These are phyloP conservation scores for Cavia aperea DNA, from an alignment of 2,113 vertebrate species.

Conservation along the genomic window DNA sequence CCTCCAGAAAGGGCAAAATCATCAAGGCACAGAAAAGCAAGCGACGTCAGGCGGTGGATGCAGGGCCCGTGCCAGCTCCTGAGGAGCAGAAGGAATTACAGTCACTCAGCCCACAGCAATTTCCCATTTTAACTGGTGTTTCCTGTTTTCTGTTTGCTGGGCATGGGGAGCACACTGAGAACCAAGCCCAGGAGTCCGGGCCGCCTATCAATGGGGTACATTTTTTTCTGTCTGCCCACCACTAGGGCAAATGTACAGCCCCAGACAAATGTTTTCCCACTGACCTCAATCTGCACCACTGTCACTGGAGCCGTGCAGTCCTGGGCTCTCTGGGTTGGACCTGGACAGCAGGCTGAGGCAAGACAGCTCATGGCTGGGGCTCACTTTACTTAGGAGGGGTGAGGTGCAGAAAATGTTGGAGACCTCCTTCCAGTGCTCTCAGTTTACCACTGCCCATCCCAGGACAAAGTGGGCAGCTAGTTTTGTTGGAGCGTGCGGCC, in stretches of 20 bases:
- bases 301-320: not conserved
- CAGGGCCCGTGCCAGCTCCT: conserved; percentile 49
- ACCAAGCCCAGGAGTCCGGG: conserved; percentile 32
- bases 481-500: not conserved
- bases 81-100: conserved; percentile 60
- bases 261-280: conserved; percentile 58
- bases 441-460: not conserved
- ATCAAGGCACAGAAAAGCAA: conserved; percentile 30
- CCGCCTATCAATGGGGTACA: conserved; percentile 42
- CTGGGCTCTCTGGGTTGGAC: not conserved
- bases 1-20: conserved; percentile 53
- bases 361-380: not conserved
- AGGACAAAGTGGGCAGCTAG: not conserved
- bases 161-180: conserved; percentile 48
- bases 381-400: not conserved
- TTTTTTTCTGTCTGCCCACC: conserved; percentile 62
- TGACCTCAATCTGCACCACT: conserved; percentile 48
- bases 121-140: conserved; percentile 68
- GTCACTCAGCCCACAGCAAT: conserved; percentile 64
- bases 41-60: not conserved
- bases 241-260: conserved; percentile 4
- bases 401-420: rapidly evolving
- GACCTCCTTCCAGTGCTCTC: not conserved
- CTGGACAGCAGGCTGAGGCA: not conserved
- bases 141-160: conserved; percentile 64